phyloP scores from a whole-genome alignment of 1,140 invertebrate genomes.

The Lutraria rhynchaena region DNA sequence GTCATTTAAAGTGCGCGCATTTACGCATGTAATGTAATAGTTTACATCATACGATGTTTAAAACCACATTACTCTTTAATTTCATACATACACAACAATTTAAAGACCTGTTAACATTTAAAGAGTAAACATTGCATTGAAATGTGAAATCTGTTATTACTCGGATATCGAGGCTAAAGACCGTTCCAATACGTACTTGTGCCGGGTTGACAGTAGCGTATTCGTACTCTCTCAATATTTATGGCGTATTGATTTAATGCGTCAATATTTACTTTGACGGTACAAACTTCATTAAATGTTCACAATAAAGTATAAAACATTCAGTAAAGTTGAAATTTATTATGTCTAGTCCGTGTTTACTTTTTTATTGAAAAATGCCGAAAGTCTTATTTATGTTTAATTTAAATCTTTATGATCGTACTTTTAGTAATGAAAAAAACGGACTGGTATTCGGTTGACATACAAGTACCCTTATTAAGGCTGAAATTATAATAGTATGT shows the following conservation, averaged over 20 bases:
- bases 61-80: background rate
- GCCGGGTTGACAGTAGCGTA: background rate
- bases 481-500: background rate
- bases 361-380: background rate
- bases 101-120: constrained; percentile 23
- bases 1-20: background rate
- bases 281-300: constrained; percentile 1
- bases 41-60: background rate
- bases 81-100: constrained; percentile 5
- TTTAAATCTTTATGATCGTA: background rate
- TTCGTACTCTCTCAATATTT: constrained; percentile 7
- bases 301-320: constrained; percentile 8
- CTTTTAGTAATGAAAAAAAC: background rate
- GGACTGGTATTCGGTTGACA: background rate
- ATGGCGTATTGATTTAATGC: constrained; percentile 5
- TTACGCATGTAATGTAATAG: background rate
- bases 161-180: background rate
- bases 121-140: constrained; percentile 17
- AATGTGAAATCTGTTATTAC: constrained; percentile 16
- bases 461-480: background rate
- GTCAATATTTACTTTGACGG: constrained; percentile 4
- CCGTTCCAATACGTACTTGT: background rate
- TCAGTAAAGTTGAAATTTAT: constrained; percentile 3
- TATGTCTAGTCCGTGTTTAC: constrained; percentile 10
- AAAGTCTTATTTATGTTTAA: constrained; percentile 20